These are phyloP conservation scores for Gastrophysa polygoni DNA, from an alignment of 2,888 invertebrate genomes.

Conservation along the genomic window DNA sequence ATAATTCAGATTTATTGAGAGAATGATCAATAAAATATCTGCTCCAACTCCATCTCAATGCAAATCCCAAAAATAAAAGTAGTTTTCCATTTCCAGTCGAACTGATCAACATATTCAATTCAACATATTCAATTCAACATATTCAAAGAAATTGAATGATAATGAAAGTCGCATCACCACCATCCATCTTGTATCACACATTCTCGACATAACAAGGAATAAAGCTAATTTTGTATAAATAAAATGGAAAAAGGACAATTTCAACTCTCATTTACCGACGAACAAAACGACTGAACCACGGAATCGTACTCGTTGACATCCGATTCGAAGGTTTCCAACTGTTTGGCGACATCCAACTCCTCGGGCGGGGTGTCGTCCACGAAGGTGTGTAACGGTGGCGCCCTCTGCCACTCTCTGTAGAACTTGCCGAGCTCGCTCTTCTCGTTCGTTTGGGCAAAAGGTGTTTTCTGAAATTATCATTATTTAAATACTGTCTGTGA, in stretches of 20 bases:
- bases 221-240: neutral
- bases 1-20: too few relatives aligned
- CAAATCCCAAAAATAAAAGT: too few relatives aligned
- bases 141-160: too few relatives aligned
- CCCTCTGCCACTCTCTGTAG: conserved; percentile 79
- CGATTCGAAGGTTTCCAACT: conserved; percentile 76
- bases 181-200: neutral
- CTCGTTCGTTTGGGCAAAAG: conserved; percentile 75
- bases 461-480: conserved; percentile 75
- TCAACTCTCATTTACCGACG: neutral
- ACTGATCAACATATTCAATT: too few relatives aligned
- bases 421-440: conserved; percentile 79
- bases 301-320: conserved; percentile 77
- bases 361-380: conserved; percentile 65
- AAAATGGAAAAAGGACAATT: conserved; percentile 1
- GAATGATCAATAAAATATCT: too few relatives aligned
- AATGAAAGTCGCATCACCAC: too few relatives aligned
- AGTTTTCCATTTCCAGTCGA: too few relatives aligned
- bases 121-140: too few relatives aligned
- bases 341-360: conserved; percentile 66
- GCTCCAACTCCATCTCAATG: too few relatives aligned
- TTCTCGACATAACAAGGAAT: neutral
- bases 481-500: too few relatives aligned
- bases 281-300: conserved; percentile 72
- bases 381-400: conserved; percentile 57